These are phyloP conservation scores for Cynaeus angustus DNA, from an alignment of 2,888 invertebrate genomes.

Conservation along the genomic window DNA sequence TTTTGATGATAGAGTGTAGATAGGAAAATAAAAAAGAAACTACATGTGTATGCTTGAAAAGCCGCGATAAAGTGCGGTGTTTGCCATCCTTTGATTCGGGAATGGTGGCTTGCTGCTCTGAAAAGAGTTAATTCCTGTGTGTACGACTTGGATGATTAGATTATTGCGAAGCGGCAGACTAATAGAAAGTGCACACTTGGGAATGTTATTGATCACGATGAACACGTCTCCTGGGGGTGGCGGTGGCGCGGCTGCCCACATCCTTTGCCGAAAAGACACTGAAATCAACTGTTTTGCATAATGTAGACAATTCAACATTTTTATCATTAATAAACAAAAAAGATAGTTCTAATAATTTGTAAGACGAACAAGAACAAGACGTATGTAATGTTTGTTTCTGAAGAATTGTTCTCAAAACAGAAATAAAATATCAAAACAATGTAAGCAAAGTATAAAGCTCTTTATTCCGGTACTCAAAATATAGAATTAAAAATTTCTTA, in stretches of 20 bases:
- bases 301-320: too few species aligned
- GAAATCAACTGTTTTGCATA: background rate
- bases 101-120: conserved; percentile 25
- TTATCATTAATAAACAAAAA: too few species aligned
- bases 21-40: conserved; percentile 22
- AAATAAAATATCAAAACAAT: too few species aligned
- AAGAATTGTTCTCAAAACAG: too few species aligned
- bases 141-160: conserved; percentile 62
- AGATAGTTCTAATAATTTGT: too few species aligned
- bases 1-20: conserved; percentile 37
- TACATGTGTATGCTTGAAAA: conserved; percentile 21
- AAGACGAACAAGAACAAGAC: too few species aligned
- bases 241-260: conserved; percentile 37
- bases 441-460: too few species aligned
- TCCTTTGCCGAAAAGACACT: conserved; percentile 35
- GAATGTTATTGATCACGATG: conserved; percentile 61
- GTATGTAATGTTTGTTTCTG: too few species aligned
- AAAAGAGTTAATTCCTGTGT: conserved; percentile 57
- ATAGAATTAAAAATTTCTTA: too few species aligned
- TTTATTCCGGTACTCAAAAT: too few species aligned
- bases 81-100: conserved; percentile 57
- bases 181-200: conserved; percentile 65
- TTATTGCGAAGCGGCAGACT: conserved; percentile 63
- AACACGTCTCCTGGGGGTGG: conserved; percentile 53
- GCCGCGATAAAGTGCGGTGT: conserved; percentile 55